Conservation (phyloP, 2,888 invertebrate species). For the Chromoteleia sp. region DNA sequence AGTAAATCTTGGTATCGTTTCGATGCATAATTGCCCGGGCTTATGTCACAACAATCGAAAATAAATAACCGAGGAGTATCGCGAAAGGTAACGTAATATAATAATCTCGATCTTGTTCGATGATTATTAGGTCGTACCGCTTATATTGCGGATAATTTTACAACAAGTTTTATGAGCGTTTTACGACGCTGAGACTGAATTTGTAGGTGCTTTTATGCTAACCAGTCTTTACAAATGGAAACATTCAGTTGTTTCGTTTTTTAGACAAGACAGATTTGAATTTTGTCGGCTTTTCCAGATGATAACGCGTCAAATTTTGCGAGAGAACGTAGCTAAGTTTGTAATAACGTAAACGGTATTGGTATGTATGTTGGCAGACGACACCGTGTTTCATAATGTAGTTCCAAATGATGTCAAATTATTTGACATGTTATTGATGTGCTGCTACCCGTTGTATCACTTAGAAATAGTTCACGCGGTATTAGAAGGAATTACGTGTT, state of each 20-base stretch:
- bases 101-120: constrained; percentile 52
- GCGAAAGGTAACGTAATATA: constrained; percentile 53
- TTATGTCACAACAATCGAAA: constrained; percentile 50
- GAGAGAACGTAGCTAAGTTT: too few species aligned
- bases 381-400: too few species aligned
- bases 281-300: too few species aligned
- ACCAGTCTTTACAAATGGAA: constrained; percentile 41
- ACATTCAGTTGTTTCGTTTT: constrained; percentile 16
- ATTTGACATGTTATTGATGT: too few species aligned
- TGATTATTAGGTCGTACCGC: constrained; percentile 55
- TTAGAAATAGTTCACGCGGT: too few species aligned
- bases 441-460: too few species aligned
- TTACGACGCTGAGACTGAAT: constrained; percentile 48
- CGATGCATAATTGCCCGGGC: constrained; percentile 40
- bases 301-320: too few species aligned
- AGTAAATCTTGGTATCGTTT: constrained; percentile 45
- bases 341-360: too few species aligned
- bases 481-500: too few species aligned
- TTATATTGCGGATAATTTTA: constrained; percentile 62
- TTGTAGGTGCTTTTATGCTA: constrained; percentile 43
- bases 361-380: too few species aligned
- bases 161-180: constrained; percentile 58
- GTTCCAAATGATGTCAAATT: too few species aligned
- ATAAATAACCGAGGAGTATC: constrained; percentile 36
- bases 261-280: not conserved